Evolutionary conservation across 2,113 vertebrate species (phyloP).

Genomic region (human (Homo sapiens)): DNA sequence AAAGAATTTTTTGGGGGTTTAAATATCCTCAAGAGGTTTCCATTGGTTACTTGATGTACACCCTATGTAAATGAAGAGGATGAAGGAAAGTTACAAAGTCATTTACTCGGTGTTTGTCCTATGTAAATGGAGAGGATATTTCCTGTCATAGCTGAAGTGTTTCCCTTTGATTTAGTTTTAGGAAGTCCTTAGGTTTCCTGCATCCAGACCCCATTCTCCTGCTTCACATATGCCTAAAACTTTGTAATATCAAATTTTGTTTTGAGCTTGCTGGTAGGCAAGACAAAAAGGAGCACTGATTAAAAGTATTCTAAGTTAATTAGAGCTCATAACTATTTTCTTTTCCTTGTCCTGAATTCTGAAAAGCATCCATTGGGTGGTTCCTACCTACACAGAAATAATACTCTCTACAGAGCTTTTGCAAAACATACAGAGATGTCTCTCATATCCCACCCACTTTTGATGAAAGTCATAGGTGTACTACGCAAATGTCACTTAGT

Average conservation of each 20-base stretch:
- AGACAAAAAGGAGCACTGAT: not conserved
- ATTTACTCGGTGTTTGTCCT: no score
- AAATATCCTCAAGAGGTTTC: no score
- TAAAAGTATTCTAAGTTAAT: not conserved
- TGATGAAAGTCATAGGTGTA: not conserved
- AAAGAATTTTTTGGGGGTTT: no score
- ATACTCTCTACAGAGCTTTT: not conserved
- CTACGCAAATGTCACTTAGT: not conserved
- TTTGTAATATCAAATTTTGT: not conserved
- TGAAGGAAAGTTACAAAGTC: no score
- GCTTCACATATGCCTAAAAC: not conserved
- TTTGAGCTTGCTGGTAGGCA: not conserved
- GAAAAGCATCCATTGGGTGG: not conserved
- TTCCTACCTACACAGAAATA: not conserved
- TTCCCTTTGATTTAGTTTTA: no score
- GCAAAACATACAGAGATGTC: not conserved
- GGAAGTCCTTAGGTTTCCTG: no score
- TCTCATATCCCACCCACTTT: not conserved
- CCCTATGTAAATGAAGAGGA: no score
- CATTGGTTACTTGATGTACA: no score
- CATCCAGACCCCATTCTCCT: no score
- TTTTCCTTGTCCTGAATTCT: not conserved
- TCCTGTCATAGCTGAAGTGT: no score
- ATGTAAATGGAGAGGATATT: no score
- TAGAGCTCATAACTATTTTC: not conserved